phyloP scores from a whole-genome alignment of 2,113 vertebrate species.

The Chloropsis cyanopogon region DNA sequence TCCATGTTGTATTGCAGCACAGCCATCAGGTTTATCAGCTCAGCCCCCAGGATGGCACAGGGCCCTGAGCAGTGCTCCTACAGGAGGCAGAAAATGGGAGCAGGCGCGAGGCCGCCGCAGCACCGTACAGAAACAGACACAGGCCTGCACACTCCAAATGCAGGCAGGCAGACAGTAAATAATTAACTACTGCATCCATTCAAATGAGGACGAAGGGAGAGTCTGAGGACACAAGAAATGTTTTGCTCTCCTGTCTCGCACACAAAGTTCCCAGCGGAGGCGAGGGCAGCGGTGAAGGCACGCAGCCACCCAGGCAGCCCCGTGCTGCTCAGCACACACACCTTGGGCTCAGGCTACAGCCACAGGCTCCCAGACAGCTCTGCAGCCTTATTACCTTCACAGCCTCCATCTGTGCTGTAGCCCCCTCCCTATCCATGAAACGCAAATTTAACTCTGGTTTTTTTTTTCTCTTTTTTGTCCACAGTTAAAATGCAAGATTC shows the following conservation, averaged over 20 bases:
- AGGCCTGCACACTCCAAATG: neutral
- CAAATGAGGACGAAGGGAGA: slow-evolving; percentile 1
- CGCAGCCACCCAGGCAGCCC: neutral
- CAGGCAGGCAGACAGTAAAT: slow-evolving; percentile 29
- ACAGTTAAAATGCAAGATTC: neutral
- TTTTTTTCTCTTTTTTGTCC: neutral
- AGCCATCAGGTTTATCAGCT: slow-evolving; percentile 7
- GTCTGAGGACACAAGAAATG: neutral
- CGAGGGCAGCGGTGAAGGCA: neutral
- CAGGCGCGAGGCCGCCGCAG: no score
- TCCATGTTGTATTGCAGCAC: neutral
- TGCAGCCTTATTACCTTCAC: neutral
- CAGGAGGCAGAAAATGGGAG: neutral
- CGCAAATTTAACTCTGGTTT: neutral
- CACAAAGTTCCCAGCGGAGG: neutral
- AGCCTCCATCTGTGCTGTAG: neutral
- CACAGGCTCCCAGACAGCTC: neutral
- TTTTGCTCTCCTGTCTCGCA: neutral
- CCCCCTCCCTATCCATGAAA: neutral
- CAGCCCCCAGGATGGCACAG: neutral
- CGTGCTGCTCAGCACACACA: neutral
- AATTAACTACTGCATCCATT: slow-evolving; percentile 12
- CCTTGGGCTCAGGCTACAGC: neutral
- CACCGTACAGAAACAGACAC: neutral
- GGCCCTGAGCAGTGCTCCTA: neutral